phyloP scores from a whole-genome alignment of 2,113 vertebrate genomes.

The Tragelaphus imberbis region DNA sequence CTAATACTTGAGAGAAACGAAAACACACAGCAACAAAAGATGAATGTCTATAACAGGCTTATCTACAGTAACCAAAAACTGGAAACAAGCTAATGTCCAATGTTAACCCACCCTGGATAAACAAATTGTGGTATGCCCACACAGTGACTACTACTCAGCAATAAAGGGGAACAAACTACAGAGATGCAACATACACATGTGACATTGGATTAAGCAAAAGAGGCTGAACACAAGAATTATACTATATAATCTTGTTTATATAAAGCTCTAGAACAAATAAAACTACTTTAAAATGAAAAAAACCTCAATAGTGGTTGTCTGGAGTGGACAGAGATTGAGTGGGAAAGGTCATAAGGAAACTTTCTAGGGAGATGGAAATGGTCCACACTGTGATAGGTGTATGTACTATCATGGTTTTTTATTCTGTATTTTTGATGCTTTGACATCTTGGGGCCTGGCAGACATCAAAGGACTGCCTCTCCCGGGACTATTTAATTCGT shows the following conservation, averaged over 20 bases:
- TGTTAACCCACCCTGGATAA: background rate
- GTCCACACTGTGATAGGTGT: background rate
- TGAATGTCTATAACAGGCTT: background rate
- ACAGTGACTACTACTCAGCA: background rate
- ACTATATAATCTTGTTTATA: background rate
- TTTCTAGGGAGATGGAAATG: background rate
- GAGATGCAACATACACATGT: background rate
- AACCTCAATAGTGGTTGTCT: background rate
- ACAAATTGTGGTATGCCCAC: background rate
- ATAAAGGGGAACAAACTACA: background rate
- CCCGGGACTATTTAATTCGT: background rate
- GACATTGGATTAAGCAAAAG: background rate
- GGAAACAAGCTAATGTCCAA: background rate
- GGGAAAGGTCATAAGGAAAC: background rate
- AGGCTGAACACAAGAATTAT: background rate
- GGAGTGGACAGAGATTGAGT: background rate
- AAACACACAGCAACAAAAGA: background rate
- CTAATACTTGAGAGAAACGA: background rate
- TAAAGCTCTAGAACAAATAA: background rate
- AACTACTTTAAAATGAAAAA: background rate
- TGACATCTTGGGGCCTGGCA: background rate
- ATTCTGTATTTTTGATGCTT: background rate
- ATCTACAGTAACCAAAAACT: background rate
- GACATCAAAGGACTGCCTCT: background rate
- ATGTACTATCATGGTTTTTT: background rate